phyloP scores from a whole-genome alignment of 2,113 vertebrate genomes.

The Alectura lathami region DNA sequence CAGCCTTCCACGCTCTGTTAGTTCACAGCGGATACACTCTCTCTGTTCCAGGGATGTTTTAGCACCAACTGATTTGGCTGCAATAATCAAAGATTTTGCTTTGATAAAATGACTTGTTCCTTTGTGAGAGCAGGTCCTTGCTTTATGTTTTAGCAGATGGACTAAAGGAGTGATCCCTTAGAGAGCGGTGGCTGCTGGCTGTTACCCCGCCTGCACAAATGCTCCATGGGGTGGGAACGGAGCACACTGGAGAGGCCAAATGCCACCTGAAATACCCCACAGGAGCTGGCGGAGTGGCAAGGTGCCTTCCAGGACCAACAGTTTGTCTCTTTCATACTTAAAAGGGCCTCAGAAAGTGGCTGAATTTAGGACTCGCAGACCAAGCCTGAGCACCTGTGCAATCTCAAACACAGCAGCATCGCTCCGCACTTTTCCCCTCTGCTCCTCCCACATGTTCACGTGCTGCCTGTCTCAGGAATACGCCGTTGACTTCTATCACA shows the following conservation, averaged over 20 bases:
- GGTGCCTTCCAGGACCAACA: not conserved
- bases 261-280: not conserved
- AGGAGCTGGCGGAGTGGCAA: not conserved
- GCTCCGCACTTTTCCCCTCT: fast-evolving
- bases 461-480: not conserved
- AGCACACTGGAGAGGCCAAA: not conserved
- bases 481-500: not conserved
- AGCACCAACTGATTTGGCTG: not conserved
- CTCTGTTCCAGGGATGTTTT: not conserved
- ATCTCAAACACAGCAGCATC: not conserved
- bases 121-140: not conserved
- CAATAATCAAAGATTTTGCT: not conserved
- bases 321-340: not conserved
- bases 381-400: not conserved
- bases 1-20: fast-evolving
- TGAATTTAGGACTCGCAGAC: too few relatives aligned
- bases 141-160: not conserved
- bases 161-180: too few relatives aligned
- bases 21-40: not conserved
- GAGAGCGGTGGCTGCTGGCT: not conserved
- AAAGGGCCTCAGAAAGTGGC: not conserved
- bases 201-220: not conserved
- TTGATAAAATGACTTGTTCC: not conserved
- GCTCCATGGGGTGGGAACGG: not conserved
- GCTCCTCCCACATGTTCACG: not conserved